Evolutionary conservation across 2,888 invertebrate species (phyloP), one percentile per base, ranked within the genome.

Genomic region (Malachius bipustulatus): DNA sequence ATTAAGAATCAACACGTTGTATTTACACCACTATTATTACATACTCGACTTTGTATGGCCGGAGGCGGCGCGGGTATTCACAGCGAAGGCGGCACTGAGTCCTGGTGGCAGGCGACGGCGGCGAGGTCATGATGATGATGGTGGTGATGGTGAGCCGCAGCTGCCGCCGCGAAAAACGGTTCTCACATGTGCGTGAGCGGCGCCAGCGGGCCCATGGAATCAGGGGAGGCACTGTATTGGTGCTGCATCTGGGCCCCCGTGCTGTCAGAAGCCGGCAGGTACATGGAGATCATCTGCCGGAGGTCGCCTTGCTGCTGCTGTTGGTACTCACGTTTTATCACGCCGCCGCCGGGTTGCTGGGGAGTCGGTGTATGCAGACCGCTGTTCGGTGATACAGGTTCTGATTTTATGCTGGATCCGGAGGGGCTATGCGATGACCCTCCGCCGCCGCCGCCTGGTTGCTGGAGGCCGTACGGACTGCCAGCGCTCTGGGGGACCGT

Each of bases 391-490:
- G 85, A 84, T 51, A 85, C 83, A 16, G 87, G 84, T 63, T 89
- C 88, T 34, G 87, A 87, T 62, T 88, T 88, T 57, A 87, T 83
- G 58, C 84, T 85, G 44, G 82, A 83, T 48, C 84, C 85, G 59
- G 84, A 84, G 33, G 87, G 87, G 53, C 84, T 83, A 63, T 87
- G 84, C 42, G 80, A 78, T 3, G 78, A 77, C 26, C 76, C 73
- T n/a, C n/a, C n/a, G n/a, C n/a, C n/a, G n/a, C n/a, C n/a, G 34
- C 24, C n/a, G 24, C 24, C n/a, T 73, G 78, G 63, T 72, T 77
- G 77, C 49, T 78, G 67, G 56, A 67, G 66, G 36, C 71, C 71
- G 59, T 85, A 87, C 0, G 87, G 84, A 10, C 83, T 83, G 1
- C 71, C 70, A 32, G 71, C 70, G 37, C 70, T 69, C 4, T 67